Percentiles rank a stretch among this genome's conserved stretches.
phyloP scores from a whole-genome alignment of 2,113 vertebrate genomes.

The Cnemophilus loriae region DNA sequence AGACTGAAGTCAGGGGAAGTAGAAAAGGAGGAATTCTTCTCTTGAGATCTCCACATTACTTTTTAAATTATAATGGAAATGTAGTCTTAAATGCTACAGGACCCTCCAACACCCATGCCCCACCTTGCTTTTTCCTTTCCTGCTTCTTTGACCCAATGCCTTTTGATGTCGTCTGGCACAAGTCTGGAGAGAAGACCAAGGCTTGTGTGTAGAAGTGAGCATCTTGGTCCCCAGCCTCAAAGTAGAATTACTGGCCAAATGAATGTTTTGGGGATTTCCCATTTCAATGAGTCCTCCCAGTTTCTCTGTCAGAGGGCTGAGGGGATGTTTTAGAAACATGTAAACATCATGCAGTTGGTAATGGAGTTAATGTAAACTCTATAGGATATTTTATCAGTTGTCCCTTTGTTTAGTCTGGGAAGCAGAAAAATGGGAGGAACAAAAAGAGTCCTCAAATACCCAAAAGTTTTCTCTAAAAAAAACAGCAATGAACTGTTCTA shows the following conservation, averaged over 20 bases:
- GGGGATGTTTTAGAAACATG: constrained; percentile 2
- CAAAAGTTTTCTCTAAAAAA: neutral
- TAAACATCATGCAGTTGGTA: constrained; percentile 27
- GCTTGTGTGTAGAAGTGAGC: neutral
- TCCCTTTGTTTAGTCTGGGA: constrained; percentile 45
- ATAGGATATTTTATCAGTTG: constrained; percentile 42
- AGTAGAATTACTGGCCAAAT: neutral
- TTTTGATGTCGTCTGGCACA: neutral
- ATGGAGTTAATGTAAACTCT: constrained; percentile 43
- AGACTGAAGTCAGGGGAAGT: neutral
- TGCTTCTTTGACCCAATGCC: neutral
- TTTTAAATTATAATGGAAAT: neutral
- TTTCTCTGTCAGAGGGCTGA: neutral
- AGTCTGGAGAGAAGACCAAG: neutral
- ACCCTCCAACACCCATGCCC: neutral
- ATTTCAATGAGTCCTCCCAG: neutral
- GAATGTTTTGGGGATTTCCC: neutral
- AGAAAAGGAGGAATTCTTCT: neutral
- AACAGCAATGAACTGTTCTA: neutral
- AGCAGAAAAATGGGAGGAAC: neutral
- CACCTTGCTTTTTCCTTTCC: neutral
- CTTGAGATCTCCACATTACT: neutral
- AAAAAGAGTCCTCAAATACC: neutral
- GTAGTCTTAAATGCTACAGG: neutral
- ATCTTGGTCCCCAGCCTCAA: neutral